phyloP scores from a whole-genome alignment of 2,113 vertebrate genomes.

The Chascanopsetta lugubris region DNA sequence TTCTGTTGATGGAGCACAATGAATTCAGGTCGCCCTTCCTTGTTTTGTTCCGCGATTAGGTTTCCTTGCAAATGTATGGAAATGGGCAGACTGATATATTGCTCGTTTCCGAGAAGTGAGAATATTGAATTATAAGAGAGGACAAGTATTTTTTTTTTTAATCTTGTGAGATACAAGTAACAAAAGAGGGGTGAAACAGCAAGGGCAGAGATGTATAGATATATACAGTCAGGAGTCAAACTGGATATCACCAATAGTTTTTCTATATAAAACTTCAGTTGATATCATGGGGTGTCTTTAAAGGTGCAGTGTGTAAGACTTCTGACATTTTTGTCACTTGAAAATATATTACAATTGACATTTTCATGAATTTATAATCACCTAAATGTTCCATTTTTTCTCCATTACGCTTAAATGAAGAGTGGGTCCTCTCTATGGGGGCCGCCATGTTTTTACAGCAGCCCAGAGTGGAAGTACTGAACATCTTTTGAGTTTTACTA shows the following conservation, averaged over 20 bases:
- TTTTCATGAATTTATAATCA: too few species aligned
- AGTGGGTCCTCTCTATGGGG: too few species aligned
- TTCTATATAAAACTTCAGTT: too few species aligned
- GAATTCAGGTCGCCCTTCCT: not conserved
- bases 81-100: not conserved
- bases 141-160: not conserved
- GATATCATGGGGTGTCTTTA: too few species aligned
- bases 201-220: not conserved
- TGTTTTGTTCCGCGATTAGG: not conserved
- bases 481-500: too few species aligned
- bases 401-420: too few species aligned
- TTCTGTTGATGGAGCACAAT: not conserved
- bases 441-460: too few species aligned
- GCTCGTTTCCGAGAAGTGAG: not conserved
- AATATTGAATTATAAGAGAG: not conserved
- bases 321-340: too few species aligned
- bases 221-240: not conserved
- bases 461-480: too few species aligned
- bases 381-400: too few species aligned
- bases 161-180: not conserved
- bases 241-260: not conserved
- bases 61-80: not conserved
- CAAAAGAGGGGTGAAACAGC: not conserved
- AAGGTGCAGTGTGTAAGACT: too few species aligned
- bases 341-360: too few species aligned